Base-by-base conservation (phyloP, 2,797 vertebrate genomes). In the Sebastes iracundus region DNA sequence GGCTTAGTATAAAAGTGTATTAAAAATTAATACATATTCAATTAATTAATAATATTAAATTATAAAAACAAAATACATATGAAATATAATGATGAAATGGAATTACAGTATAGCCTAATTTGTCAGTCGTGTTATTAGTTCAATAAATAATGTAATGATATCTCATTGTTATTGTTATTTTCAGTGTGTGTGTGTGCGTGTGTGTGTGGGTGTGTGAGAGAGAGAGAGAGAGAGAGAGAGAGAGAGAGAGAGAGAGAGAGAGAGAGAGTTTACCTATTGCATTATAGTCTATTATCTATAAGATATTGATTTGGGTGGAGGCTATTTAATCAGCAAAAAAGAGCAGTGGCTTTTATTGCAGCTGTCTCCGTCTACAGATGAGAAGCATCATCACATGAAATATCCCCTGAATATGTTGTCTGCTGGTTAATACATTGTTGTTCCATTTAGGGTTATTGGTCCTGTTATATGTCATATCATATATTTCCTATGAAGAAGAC, bases 401-500 rank as follows among this genome's bases (percentile, higher is more conserved):
- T 12, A 0, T 20, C 27, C 59, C 25, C 25, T 53, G n/a, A 8
- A 8, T 55, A n/a, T 49, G 27, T 23, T 16, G 3, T 71, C 12
- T 14, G 1, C 35, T 56, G 7, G 6, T 71, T 12, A 2, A 33
- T 14, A 46, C 2, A 7, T 4, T 79, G 25, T 27, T 72, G 60
- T 33, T 12, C 2, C 23, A 66, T 82, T 49, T 27, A 25, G 59
- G 59, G 61, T 68, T 30, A 20, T 8, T 49, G 20, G 33, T 67
- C 55, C 32, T 13, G 30, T 28, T 56, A 58, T 60, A 58, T 80
- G 72, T 74, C 69, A 66, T 14, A 20, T 81, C 32, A 6, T 30
- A 6, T 30, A 22, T 77, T 72, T 13, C 7, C 27, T 30, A 30
- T 72, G 42, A 75, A 75, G 76, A 83, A 75, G 78, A 84, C 73